These are phyloP conservation scores for Enteromius trimaculatus DNA, from an alignment of 2,797 vertebrate species.

Conservation along the genomic window DNA sequence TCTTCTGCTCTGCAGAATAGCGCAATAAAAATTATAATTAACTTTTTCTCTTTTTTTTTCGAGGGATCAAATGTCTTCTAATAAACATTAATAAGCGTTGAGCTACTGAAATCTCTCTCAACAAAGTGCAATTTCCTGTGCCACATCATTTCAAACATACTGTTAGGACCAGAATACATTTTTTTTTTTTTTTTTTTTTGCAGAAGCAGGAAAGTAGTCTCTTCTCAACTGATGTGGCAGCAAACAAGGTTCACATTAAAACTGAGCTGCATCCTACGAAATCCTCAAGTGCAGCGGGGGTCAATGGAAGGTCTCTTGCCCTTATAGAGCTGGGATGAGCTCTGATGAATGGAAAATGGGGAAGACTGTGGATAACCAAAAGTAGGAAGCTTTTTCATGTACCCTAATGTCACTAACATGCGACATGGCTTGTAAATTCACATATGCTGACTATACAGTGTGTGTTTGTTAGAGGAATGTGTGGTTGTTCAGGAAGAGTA, in stretches of 20 bases:
- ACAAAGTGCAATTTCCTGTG: slow-evolving; percentile 49
- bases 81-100: slow-evolving; percentile 33
- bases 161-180: neutral
- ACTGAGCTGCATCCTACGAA: neutral
- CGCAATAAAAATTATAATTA: slow-evolving; percentile 39
- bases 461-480: slow-evolving; percentile 10
- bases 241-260: slow-evolving; percentile 22
- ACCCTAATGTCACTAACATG: slow-evolving; percentile 42
- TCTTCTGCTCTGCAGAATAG: slow-evolving; percentile 52
- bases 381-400: slow-evolving; percentile 30
- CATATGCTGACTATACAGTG: slow-evolving; percentile 30
- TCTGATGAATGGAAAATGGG: slow-evolving; percentile 36
- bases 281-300: slow-evolving; percentile 13
- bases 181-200: neutral
- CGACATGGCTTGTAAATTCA: slow-evolving; percentile 23
- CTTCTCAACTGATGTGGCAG: neutral
- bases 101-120: slow-evolving; percentile 31
- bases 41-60: slow-evolving; percentile 6
- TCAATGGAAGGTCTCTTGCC: slow-evolving; percentile 24
- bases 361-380: slow-evolving; percentile 54
- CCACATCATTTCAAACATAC: slow-evolving; percentile 30
- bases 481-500: slow-evolving; percentile 36
- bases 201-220: slow-evolving; percentile 9
- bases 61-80: slow-evolving; percentile 39
- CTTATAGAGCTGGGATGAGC: slow-evolving; percentile 25